Evolutionary conservation across 2,888 invertebrate genomes (phyloP).

Genomic region (Orthosia gracilis): DNA sequence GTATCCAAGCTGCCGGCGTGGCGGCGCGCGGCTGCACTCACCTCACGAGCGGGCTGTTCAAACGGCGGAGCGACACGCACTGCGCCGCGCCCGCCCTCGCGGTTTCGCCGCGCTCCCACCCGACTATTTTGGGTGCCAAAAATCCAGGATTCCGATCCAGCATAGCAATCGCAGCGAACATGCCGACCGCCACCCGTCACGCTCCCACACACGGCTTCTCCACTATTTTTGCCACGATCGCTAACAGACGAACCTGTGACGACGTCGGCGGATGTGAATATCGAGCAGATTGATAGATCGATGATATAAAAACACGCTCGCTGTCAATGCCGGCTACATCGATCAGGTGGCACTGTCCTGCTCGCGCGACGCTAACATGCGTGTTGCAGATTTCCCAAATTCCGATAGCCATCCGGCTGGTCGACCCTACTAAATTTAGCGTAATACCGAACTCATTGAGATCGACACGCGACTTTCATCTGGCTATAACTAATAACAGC

Average conservation of each 20-base stretch:
- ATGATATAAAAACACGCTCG: conserved; percentile 69
- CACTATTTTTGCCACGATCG: conserved; percentile 67
- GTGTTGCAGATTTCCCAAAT: conserved; percentile 70
- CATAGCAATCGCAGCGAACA: conserved; percentile 80
- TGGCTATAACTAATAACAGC: conserved; percentile 50
- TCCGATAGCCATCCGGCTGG: conserved; percentile 68
- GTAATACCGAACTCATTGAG: conserved; percentile 65
- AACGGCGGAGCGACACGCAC: conserved; percentile 91
- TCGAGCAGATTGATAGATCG: conserved; percentile 71
- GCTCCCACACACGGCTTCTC: conserved; percentile 76
- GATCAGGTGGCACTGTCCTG: conserved; percentile 62
- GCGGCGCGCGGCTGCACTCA: conserved; percentile 77
- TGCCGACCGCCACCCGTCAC: conserved; percentile 77
- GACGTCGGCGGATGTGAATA: conserved; percentile 62
- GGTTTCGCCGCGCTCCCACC: conserved; percentile 84
- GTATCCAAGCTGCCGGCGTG: conserved; percentile 80
- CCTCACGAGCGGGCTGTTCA: conserved; percentile 90
- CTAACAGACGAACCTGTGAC: conserved; percentile 63
- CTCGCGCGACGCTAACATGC: conserved; percentile 54
- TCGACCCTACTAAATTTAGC: conserved; percentile 71
- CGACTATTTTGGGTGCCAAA: conserved; percentile 91
- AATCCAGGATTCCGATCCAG: conserved; percentile 88
- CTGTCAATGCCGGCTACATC: conserved; percentile 73
- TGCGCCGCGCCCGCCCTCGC: conserved; percentile 86
- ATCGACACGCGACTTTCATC: conserved; percentile 61